These are phyloP conservation scores for Lindbergichthys nudifrons DNA, from an alignment of 2,797 vertebrate species.

Conservation along the genomic window DNA sequence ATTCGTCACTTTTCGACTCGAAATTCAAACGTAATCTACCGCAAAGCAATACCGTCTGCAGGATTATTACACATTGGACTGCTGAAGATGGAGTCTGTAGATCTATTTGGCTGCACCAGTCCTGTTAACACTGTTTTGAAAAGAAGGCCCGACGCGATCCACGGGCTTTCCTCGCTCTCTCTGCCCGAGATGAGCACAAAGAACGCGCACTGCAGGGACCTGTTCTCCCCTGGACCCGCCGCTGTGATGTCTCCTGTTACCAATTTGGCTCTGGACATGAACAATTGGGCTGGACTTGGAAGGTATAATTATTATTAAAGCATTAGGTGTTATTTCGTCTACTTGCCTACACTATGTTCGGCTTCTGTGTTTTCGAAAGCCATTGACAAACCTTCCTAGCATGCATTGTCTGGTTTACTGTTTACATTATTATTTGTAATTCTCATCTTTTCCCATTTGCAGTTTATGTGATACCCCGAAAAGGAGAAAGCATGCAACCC, in stretches of 20 bases:
- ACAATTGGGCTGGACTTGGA: conserved; percentile 87
- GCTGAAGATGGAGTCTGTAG: conserved; percentile 69
- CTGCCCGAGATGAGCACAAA: conserved; percentile 64
- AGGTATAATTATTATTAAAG: conserved; percentile 73
- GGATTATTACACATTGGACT: not conserved
- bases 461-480: conserved; percentile 89
- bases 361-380: not conserved
- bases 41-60: not conserved
- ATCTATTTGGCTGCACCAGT: conserved; percentile 46
- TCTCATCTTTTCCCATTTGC: not conserved
- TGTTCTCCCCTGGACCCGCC: conserved; percentile 79
- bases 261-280: conserved; percentile 88
- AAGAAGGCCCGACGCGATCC: conserved; percentile 73
- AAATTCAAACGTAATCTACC: not conserved
- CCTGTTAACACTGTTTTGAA: conserved; percentile 56
- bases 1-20: conserved; percentile 10
- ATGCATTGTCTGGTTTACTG: not conserved
- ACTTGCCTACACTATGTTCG: no score
- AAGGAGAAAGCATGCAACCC: conserved; percentile 71
- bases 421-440: not conserved
- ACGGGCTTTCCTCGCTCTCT: conserved; percentile 64
- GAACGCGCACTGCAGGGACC: conserved; percentile 78
- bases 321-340: not conserved
- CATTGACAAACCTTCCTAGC: accelerated
- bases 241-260: conserved; percentile 89